A percentile compares a stretch with the other conserved stretches of the same genome.
Evolutionary conservation across 2,113 vertebrate genomes (phyloP).

Genomic region (Chaetura pelagica): DNA sequence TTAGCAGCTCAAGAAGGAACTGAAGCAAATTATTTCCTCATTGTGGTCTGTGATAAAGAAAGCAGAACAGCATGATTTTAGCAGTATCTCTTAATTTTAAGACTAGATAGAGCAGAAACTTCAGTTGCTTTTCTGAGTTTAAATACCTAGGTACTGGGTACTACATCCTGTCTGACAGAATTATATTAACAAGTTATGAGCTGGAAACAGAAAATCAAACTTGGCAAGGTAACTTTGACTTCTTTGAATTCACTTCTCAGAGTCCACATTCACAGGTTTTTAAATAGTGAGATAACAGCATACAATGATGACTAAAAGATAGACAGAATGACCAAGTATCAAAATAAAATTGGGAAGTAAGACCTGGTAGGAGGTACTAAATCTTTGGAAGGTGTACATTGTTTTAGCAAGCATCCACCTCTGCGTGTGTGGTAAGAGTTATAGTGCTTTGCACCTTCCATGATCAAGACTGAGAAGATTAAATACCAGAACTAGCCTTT

Average conservation of each 20-base stretch:
- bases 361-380: background rate
- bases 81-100: background rate
- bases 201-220: background rate
- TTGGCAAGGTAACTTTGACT: background rate
- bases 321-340: background rate
- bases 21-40: background rate
- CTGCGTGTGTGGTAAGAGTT: background rate
- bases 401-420: background rate
- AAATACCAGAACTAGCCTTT: background rate
- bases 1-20: background rate
- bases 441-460: background rate
- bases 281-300: background rate
- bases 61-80: background rate
- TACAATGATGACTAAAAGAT: background rate
- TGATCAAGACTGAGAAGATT: background rate
- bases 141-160: background rate
- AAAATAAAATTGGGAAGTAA: background rate
- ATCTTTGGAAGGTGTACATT: background rate
- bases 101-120: background rate
- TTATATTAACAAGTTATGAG: background rate
- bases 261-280: background rate
- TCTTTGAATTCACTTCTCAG: background rate
- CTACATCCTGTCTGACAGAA: background rate
- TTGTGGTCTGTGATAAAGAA: background rate
- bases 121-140: background rate